Evolutionary conservation across 1,140 invertebrate species (phyloP), one percentile per base, ranked within the genome.

Genomic region (Mamestra configurata): DNA sequence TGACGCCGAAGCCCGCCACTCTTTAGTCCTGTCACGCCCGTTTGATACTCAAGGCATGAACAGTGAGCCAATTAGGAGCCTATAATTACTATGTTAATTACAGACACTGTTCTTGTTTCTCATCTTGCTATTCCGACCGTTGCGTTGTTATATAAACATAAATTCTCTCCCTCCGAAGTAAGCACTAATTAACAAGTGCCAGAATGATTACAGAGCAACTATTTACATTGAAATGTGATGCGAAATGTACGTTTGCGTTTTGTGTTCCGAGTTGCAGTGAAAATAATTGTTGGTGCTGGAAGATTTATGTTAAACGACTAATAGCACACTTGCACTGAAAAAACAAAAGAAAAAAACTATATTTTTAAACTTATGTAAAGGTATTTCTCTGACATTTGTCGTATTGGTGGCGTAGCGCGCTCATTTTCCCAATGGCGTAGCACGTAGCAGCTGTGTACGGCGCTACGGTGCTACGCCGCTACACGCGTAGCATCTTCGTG

Each of bases 41-140:
- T 89, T 91, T 90, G 90, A 91, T 89, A 89, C 89, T 91, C 88
- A 88, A 92, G 88, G 86, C 90, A 90, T 90, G 89, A 90, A 92
- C 89, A 88, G 82, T 87, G 82, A 88, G 87, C 86, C 90, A 93
- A 92, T 92, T 93, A 92, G 89, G 89, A 90, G 86, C 87, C 90
- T 92, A 92, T 92, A 93, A 92, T 93, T 93, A 92, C 90, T 81
- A 92, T 92, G 92, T 91, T 93, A 93, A 92, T 93, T 93, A 89
- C 90, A 93, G 89, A 87, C 85, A 86, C 75, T 82, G 88, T 85
- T 89, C 89, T 87, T 91, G 89, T 89, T 90, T 89, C 86, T 83
- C 89, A 89, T 90, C 90, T 89, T 84, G 84, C 84, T 78, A 87
- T 87, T 88, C 82, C 87, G 78, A 87, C 84, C 86, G 85, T 88